These are phyloP conservation scores for Pomatorhinus ruficollis DNA, from an alignment of 2,113 vertebrate species.

Conservation along the genomic window DNA sequence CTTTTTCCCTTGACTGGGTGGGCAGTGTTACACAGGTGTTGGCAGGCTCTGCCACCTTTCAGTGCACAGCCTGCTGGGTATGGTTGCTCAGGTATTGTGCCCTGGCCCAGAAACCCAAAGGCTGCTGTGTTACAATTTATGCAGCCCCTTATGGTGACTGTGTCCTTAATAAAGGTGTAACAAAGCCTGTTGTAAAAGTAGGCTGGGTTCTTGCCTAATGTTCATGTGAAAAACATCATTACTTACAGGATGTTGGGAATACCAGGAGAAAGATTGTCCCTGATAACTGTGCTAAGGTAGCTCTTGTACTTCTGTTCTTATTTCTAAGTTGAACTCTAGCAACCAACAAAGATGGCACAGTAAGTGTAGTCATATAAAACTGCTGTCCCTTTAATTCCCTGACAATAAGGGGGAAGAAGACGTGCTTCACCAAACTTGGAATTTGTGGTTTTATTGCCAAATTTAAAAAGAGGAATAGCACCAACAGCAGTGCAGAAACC, in stretches of 20 bases:
- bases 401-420: background rate
- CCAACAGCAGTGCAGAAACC: background rate
- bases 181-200: background rate
- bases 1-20: background rate
- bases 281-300: background rate
- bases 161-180: background rate
- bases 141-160: background rate
- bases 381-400: background rate
- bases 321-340: background rate
- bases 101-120: background rate
- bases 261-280: background rate
- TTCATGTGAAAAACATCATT: background rate
- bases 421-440: background rate
- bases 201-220: background rate
- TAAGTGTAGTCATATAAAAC: background rate
- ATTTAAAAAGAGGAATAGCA: background rate
- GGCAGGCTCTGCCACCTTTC: background rate
- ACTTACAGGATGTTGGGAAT: background rate
- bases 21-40: fast-evolving
- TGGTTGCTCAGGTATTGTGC: background rate
- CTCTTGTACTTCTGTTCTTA: background rate
- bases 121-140: fast-evolving
- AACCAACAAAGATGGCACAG: background rate
- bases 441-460: background rate
- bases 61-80: fast-evolving